A percentile compares a stretch with the other conserved stretches of the same genome.
These are phyloP conservation scores for Thumatha senex DNA, from an alignment of 2,888 invertebrate species.

Conservation along the genomic window DNA sequence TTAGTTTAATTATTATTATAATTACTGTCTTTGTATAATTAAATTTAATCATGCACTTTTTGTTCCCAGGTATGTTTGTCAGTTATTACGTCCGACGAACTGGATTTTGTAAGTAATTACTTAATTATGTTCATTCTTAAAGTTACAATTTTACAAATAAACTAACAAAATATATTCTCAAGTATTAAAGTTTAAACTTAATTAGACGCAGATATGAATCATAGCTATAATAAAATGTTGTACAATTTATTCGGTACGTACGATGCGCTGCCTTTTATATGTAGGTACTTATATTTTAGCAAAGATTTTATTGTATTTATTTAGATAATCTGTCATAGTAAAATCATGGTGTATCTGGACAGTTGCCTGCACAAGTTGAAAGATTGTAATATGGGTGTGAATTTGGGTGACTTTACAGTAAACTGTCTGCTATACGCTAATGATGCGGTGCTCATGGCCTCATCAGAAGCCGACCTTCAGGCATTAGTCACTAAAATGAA, in stretches of 20 bases:
- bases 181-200: background rate
- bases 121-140: background rate
- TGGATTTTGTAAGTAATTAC: constrained; percentile 24
- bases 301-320: too few relatives aligned
- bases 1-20: constrained; percentile 3
- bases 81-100: constrained; percentile 1
- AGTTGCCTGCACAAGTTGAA: too few relatives aligned
- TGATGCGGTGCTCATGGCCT: too few relatives aligned
- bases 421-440: too few relatives aligned
- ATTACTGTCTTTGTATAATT: background rate
- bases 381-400: too few relatives aligned
- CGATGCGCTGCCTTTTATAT: background rate
- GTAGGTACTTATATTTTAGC: too few relatives aligned
- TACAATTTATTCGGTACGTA: background rate
- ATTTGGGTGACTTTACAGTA: too few relatives aligned
- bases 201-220: background rate
- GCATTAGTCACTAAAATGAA: too few relatives aligned
- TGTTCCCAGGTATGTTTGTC: constrained; percentile 38
- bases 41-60: constrained; percentile 14
- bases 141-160: background rate
- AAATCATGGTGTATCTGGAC: too few relatives aligned
- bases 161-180: background rate
- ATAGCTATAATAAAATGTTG: background rate
- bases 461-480: too few relatives aligned
- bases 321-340: too few relatives aligned